These are phyloP conservation scores for Sitta europaea DNA, from an alignment of 2,113 vertebrate genomes.

Conservation along the genomic window DNA sequence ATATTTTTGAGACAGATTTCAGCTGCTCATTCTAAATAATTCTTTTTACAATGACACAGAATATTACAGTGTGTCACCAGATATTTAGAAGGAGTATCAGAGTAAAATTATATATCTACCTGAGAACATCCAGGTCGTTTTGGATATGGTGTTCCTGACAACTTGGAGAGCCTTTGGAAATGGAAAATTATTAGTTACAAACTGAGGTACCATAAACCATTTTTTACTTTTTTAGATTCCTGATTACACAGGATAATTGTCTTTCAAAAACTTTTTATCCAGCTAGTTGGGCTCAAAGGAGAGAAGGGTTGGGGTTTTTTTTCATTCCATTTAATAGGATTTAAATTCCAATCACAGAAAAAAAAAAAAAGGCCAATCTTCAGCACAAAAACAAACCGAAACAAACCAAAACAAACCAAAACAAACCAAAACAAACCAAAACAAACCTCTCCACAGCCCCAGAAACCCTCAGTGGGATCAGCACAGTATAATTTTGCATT, in stretches of 20 bases:
- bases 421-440: too few species aligned
- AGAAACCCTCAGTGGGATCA: background rate
- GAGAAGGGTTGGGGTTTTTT: background rate
- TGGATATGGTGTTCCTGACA: background rate
- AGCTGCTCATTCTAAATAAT: background rate
- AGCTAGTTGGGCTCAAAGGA: background rate
- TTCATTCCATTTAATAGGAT: background rate
- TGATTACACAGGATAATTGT: background rate
- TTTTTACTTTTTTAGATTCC: background rate
- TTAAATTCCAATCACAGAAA: background rate
- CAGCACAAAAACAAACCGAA: background rate
- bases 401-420: too few species aligned
- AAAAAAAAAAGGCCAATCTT: background rate
- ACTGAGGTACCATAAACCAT: background rate
- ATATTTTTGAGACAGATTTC: background rate
- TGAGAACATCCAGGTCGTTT: background rate
- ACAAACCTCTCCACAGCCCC: background rate
- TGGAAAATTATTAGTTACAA: background rate
- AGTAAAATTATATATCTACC: background rate
- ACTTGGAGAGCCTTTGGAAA: background rate
- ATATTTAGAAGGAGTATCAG: background rate
- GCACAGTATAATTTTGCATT: background rate
- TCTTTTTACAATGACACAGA: background rate
- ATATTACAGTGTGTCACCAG: background rate
- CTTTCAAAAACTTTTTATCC: background rate